Base-by-base conservation (phyloP, 2,888 invertebrate species). In the Melanostoma scalare region DNA sequence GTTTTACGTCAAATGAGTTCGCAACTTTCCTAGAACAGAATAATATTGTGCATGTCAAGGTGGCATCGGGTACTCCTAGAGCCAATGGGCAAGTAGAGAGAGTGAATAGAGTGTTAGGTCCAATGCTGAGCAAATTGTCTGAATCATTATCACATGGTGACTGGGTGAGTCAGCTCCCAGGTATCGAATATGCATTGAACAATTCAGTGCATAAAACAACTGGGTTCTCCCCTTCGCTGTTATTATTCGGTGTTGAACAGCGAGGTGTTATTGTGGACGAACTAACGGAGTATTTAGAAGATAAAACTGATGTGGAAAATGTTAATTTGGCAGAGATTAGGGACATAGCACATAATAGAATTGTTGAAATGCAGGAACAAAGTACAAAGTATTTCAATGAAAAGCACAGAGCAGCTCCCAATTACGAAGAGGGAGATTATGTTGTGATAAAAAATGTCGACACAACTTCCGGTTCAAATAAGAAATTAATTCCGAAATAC, bases 161-260 rank as follows among this genome's bases (percentile, higher is more conserved):
- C 20, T 20, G 20, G 20, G 20, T 20, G 20, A 20, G 20, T 20
- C 20, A 20, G 20, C 20, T 20, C 20, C 20, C 20, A 20, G 20
- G 20, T 20, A 20, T 20, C 20, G 20, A 20, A 20, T 20, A 20
- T 20, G 20, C 20, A 20, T 20, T 20, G 20, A 20, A 20, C 20
- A 20, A 20, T 20, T 20, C 20, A 20, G 20, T 20, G 20, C 20
- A 20, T 20, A 20, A 20, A 20, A 20, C 20, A 20, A 20, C 20
- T 20, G 20, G 20, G 20, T 20, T 20, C 20, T 20, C 20, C 0
- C 1, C 20, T 20, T 20, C 20, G 20, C 20, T 20, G 20, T 20
- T 88, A 36, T 61, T 89, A 38, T 88, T 87, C 53, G 88, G 88
- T 3, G 67, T 87, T 4, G 44, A 86, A 46, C 88, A 89, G 65